Base-by-base conservation (phyloP, 1,140 invertebrate species). In the Coenobita brevimanus region DNA sequence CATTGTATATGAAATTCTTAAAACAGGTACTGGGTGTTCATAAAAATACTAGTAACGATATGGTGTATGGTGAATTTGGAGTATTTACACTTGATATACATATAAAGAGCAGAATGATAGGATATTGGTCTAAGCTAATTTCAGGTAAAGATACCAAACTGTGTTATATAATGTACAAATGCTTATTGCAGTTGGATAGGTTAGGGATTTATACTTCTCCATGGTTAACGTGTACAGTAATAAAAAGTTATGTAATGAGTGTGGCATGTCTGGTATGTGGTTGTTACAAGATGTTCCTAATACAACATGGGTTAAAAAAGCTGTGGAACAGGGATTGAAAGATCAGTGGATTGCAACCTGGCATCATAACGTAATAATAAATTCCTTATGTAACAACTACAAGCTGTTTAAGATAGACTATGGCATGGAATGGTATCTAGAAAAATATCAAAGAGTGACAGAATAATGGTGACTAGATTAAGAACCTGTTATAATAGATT, bases 241-340 rank as follows among this genome's bases (percentile, higher is more conserved):
- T n/a, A 76, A 43, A 46, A n/a, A 1, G 50, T 43, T 1, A n/a
- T 46, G 38, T 43, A 41, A 76, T 76, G 3, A 46, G 33, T 76
- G 73, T 46, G 73, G 73, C 24, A 76, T 76, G 73, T 76, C 38
- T 1, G 0, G 73, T 21, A n/a, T n/a, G n/a, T n/a, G n/a, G n/a
- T n/a, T n/a, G n/a, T n/a, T n/a, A n/a, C n/a, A n/a, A n/a, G n/a
- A 73, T 38, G 69, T 73, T 73, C 3, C 69, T 38, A 73, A 73
- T 33, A 1, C 21, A 73, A 73, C 38, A 41, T 76, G 38, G 41
- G 33, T 76, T 57, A 4, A 76, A 43, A 10, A 76, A n/a, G n/a
- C 27, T 13, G n/a, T n/a, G n/a, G n/a, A n/a, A n/a, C n/a, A n/a
- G n/a, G n/a, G n/a, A n/a, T n/a, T n/a, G n/a, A n/a, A n/a, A n/a